phyloP scores from a whole-genome alignment of 1,140 invertebrate species.

The Globodera rostochiensis region DNA sequence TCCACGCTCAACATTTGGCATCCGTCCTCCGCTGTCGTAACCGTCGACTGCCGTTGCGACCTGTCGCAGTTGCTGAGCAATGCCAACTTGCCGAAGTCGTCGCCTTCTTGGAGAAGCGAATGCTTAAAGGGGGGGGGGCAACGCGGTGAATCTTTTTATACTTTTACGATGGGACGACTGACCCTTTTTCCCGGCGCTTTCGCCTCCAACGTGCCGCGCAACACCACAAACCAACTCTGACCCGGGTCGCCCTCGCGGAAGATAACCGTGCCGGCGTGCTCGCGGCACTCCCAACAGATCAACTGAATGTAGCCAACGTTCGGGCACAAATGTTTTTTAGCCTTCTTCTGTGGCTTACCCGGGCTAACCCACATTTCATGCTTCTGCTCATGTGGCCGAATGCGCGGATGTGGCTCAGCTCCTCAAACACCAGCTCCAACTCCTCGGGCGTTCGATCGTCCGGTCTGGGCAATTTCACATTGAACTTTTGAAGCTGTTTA shows the following conservation, averaged over 20 bases:
- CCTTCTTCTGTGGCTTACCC: not conserved
- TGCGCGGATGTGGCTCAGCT: conserved; percentile 80
- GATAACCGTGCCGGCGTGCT: conserved; percentile 77
- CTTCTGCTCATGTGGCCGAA: conserved; percentile 74
- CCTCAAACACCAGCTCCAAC: conserved; percentile 82
- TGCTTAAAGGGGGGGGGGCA: conserved; percentile 71
- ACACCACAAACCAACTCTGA: conserved; percentile 84
- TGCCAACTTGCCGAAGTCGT: conserved; percentile 84
- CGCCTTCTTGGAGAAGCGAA: conserved; percentile 75
- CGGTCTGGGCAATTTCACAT: conserved; percentile 68
- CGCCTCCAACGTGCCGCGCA: conserved; percentile 80
- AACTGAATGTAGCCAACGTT: conserved; percentile 68
- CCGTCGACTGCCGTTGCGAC: conserved; percentile 9
- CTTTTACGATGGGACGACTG: not conserved
- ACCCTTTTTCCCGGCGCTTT: conserved; percentile 20
- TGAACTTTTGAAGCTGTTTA: not conserved
- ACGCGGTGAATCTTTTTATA: conserved; percentile 71
- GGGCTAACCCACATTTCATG: conserved; percentile 78
- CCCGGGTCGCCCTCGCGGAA: conserved; percentile 87
- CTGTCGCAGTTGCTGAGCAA: conserved; percentile 78
- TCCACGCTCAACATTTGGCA: conserved; percentile 83
- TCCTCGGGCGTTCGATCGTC: conserved; percentile 79
- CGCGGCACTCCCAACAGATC: conserved; percentile 80
- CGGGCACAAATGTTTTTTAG: no score
- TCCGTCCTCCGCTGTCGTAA: conserved; percentile 73